These are phyloP conservation scores for Aphaenogaster ashmeadi DNA, from an alignment of 1,140 invertebrate genomes.

Conservation along the genomic window DNA sequence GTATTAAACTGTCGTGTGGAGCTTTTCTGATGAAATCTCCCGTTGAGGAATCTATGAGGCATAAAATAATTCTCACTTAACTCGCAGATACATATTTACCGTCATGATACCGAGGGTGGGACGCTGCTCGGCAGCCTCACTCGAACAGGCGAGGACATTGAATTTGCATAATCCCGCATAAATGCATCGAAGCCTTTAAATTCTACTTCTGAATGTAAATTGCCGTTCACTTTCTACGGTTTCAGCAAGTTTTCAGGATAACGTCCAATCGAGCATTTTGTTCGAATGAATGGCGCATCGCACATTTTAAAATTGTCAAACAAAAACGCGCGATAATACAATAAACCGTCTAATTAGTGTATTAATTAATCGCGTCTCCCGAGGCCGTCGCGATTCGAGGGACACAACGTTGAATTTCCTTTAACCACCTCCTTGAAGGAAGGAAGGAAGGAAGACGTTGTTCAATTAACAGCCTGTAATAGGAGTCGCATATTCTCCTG, in stretches of 20 bases:
- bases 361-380: slow-evolving; percentile 41
- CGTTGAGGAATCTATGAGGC: slow-evolving; percentile 42
- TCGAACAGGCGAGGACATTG: slow-evolving; percentile 47
- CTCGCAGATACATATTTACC: slow-evolving; percentile 55
- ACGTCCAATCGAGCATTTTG: slow-evolving; percentile 24
- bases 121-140: slow-evolving; percentile 35
- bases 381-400: not conserved
- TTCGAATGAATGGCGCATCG: not conserved
- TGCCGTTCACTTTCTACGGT: slow-evolving; percentile 22
- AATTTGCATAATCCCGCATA: slow-evolving; percentile 62
- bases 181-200: slow-evolving; percentile 54
- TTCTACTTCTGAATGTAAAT: slow-evolving; percentile 47
- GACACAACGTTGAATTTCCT: slow-evolving; percentile 32
- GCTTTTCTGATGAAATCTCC: not conserved
- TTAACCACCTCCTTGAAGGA: slow-evolving; percentile 35
- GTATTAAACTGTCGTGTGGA: slow-evolving; percentile 22
- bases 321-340: slow-evolving; percentile 27
- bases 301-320: slow-evolving; percentile 2
- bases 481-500: slow-evolving; percentile 50
- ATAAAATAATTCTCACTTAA: slow-evolving; percentile 58
- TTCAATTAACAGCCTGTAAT: slow-evolving; percentile 64
- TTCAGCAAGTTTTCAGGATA: slow-evolving; percentile 48
- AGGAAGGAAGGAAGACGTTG: slow-evolving; percentile 56
- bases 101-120: slow-evolving; percentile 7
- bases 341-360: slow-evolving; percentile 28